Evolutionary conservation across 2,888 invertebrate genomes (phyloP).

Genomic region (Pachycephus smyrnensis): DNA sequence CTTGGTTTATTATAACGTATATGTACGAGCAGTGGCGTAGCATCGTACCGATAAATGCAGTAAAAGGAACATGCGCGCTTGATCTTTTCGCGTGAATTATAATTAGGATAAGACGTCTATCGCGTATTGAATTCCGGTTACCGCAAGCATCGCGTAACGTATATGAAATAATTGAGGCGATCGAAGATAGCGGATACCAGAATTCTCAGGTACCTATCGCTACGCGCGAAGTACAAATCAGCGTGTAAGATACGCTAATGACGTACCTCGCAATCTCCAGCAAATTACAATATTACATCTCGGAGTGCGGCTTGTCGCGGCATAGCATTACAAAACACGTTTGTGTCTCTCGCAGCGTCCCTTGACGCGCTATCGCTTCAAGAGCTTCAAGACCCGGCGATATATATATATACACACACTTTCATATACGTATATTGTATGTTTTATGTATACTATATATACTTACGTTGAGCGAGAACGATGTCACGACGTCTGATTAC

Average conservation of each 20-base stretch:
- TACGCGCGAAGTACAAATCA: neutral
- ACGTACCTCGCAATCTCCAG: neutral
- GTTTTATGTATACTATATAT: neutral
- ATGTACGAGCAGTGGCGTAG: neutral
- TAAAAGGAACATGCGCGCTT: neutral
- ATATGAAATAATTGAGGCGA: neutral
- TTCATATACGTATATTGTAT: neutral
- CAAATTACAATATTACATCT: neutral
- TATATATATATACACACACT: neutral
- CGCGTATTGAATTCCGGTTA: too few relatives aligned
- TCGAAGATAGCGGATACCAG: neutral
- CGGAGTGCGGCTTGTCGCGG: neutral
- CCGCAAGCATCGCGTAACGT: too few relatives aligned
- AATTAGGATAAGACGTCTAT: neutral
- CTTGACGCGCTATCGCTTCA: constrained; percentile 6
- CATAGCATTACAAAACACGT: neutral
- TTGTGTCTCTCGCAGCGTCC: constrained; percentile 9
- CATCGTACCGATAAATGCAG: neutral
- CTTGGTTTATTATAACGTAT: neutral
- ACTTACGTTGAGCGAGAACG: constrained; percentile 16
- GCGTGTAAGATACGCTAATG: neutral
- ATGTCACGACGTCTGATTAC: constrained; percentile 21
- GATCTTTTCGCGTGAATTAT: neutral
- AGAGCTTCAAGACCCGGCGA: neutral
- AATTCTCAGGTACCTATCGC: too few relatives aligned